Conservation (phyloP, 2,888 invertebrate species). For the Temnothorax rugatulus region DNA sequence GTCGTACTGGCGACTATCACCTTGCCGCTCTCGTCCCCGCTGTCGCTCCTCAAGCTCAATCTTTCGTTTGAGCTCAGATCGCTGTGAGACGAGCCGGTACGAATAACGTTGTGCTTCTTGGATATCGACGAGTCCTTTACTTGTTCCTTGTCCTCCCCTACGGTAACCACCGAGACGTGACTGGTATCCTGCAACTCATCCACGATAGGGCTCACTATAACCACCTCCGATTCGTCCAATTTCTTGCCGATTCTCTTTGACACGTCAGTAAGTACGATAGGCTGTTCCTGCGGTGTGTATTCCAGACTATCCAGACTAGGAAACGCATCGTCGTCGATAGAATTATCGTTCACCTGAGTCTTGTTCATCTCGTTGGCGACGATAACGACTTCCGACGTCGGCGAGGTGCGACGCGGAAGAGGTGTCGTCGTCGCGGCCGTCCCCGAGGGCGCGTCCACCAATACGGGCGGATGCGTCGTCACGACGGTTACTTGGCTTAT, state of each 20-base stretch:
- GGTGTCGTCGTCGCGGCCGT: conserved; percentile 90
- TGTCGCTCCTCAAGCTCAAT: conserved; percentile 79
- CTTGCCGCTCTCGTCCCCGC: conserved; percentile 85
- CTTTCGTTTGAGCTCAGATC: conserved; percentile 78
- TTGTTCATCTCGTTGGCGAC: conserved; percentile 93
- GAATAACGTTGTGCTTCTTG: conserved; percentile 70
- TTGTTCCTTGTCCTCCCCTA: conserved; percentile 92
- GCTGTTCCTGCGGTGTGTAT: conserved; percentile 86
- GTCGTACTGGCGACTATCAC: conserved; percentile 86
- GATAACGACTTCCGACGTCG: conserved; percentile 92
- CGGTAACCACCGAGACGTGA: conserved; percentile 96
- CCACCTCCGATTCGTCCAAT: conserved; percentile 94
- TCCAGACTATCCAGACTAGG: conserved; percentile 93
- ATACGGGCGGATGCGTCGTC: conserved; percentile 93
- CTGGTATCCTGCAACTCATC: conserved; percentile 90
- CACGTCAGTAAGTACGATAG: conserved; percentile 85
- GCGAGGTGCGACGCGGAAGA: conserved; percentile 90
- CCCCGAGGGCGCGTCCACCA: conserved; percentile 91
- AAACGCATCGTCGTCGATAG: conserved; percentile 91
- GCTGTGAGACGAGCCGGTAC: conserved; percentile 81
- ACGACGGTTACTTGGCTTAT: conserved; percentile 94
- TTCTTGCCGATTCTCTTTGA: conserved; percentile 88
- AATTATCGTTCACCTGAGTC: conserved; percentile 90
- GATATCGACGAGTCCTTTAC: conserved; percentile 90
- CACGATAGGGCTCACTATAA: conserved; percentile 92